Base-by-base conservation (phyloP, 1,140 invertebrate species). In the Adoxophyes honmai region DNA sequence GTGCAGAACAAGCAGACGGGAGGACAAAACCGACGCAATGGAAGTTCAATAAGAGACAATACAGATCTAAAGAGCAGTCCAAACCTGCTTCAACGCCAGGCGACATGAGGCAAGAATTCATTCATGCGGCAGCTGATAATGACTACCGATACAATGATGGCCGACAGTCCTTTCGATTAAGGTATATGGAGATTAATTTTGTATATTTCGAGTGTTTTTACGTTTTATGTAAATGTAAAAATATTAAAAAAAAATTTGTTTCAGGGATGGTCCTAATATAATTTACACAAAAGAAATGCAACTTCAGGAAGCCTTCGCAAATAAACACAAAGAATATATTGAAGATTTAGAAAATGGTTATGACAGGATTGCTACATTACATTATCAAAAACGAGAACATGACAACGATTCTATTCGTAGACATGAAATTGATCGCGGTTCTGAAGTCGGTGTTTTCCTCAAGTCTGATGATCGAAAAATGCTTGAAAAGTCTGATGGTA, bases 381-480 rank as follows among this genome's bases (percentile, higher is more conserved):
- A 90, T 69, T 81, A 88, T 59, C 78, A 83, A 62, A 66, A 69
- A 57, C 81, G 85, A 73, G 87, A 87, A 66, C 79, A 90, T 77
- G 94, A 95, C 55, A 89, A 92, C 16, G 94, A 95, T 68, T 95
- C 94, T 0, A 89, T 95, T 37, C 87, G 92, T 52, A 89, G 93
- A 54, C 94, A 95, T 70, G 94, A 95, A 83, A 91, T 94, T 28
- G 94, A 95, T 54, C 86, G 94, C 39, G 94, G 93, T n/a, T 95
- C 94, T 8, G 94, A 95, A 56, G 79, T 75, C 34, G 78, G 71
- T 34, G 84, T 86, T 38, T 91, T 91, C 59, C 66, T 81, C 33
- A 90, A 91, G 66, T 62, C 82, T 62, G 86, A 89, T 60, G 75
- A 86, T 14, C 76, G 74, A 66, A 75, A 75, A 52, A 66, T 70